These are phyloP conservation scores for Sorex maritimensis DNA, from an alignment of 2,797 vertebrate genomes.

Conservation along the genomic window DNA sequence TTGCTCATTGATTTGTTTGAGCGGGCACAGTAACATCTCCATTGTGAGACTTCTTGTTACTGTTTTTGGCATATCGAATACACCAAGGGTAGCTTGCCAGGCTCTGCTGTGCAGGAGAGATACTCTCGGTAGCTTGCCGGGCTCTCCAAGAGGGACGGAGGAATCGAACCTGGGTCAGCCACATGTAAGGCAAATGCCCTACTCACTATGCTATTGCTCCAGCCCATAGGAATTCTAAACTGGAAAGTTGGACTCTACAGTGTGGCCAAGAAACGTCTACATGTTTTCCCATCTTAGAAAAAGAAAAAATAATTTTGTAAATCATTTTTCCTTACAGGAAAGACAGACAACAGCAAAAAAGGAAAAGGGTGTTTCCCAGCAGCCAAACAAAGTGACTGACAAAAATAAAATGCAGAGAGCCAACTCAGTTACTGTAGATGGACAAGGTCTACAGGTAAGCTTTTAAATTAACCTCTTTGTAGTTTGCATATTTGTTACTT, in stretches of 20 bases:
- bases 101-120: no score
- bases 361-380: slow-evolving; percentile 91
- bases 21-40: no score
- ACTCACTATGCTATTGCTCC: no score
- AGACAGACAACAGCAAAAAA: slow-evolving; percentile 95
- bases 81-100: no score
- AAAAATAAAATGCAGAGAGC: slow-evolving; percentile 96
- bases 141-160: no score
- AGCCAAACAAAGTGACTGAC: slow-evolving; percentile 92
- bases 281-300: not conserved
- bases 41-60: no score
- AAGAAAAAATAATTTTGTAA: not conserved
- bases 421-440: slow-evolving; percentile 96
- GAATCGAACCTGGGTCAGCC: no score
- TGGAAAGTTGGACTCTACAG: not conserved
- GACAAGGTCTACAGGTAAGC: slow-evolving; percentile 96
- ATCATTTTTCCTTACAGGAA: slow-evolving; percentile 90
- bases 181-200: no score
- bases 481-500: slow-evolving; percentile 10
- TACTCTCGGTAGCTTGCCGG: no score
- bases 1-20: no score
- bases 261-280: not conserved
- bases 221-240: not conserved
- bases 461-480: slow-evolving; percentile 16
- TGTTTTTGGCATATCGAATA: no score